Evolutionary conservation across 1,140 invertebrate genomes (phyloP), one percentile per base, ranked within the genome.

Genomic region (Phymorhynchus buccinoides): DNA sequence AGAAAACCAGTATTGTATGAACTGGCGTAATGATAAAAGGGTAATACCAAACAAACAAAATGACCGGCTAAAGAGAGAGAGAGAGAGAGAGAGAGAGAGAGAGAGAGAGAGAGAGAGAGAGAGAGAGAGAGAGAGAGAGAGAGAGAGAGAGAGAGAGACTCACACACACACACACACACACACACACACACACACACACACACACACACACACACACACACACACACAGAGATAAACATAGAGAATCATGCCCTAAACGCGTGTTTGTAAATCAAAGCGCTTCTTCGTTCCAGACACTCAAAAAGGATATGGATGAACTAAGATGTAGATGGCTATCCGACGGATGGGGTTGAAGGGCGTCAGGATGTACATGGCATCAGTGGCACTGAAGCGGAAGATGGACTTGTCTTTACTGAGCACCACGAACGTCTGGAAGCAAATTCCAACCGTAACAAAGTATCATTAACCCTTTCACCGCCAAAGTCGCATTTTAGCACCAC

Each of bases 331-430:
- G 92, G 98, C 97, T 93, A 97, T 96, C 94, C 97, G 96, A 94
- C 98, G 96, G 94, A 99, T 96, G 88, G 98, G 97, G 95, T 99
- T 99, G 95, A 99, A 99, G 88, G 98, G 98, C 94, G 97, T 96
- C 92, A 99, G 95, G 93, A 98, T 95, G 96, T 96, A 99, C 94
- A 99, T 94, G 93, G 97, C 97, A 94, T 99, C 96, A 89, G 97
- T 97, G 92, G 98, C 97, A 95, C 97, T 98, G 95, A 99, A 99
- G 94, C 98, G 96, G 95, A 98, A 99, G 95, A 99, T 98, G 95
- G 98, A 97, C 95, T 97, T 98, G 94, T 98, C 98, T 95, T 96
- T 98, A 95, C 97, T 99, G 94, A 99, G 95, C 91, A 99, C 98
- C 95, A 98, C 96, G 95, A 99, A 99, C 93, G 98, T 99, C 98